Evolutionary conservation across 2,797 vertebrate species (phyloP), one percentile per base, ranked within the genome.

Genomic region (Pipistrellus kuhlii): DNA sequence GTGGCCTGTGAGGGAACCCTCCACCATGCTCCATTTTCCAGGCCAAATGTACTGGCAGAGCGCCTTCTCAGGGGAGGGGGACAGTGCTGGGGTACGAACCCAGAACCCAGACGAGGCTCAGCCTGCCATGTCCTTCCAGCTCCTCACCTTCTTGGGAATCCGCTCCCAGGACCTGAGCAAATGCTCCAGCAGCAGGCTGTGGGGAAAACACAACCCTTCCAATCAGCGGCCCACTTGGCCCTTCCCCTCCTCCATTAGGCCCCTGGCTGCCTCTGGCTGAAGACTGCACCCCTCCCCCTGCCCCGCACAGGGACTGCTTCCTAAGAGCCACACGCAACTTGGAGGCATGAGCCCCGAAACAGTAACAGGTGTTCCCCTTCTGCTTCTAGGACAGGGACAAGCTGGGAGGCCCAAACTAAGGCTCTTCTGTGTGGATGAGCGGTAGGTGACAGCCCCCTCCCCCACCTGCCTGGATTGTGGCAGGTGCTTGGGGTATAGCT

Each of bases 401-500:
- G 41, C 32, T 32, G 23, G 57, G n/a, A 78, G 68, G 51, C 14
- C 30, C 0, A 13, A 15, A 27, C 17, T 32, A 73, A 82, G 76
- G 59, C 51, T 64, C 73, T 55, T 84, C 18, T 66, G 51, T 48
- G 51, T 57, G 18, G 6, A 25, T 14, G 11, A 44, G 25, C 48
- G 77, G 64, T 5, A 3, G n/a, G 57, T 4, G 11, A 90, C 46
- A 64, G 66, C 25, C 64, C 11, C 0, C 6, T 2, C 95, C 90
- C 2, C 13, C 68, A 99, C 99, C 99, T 99, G 96, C 99, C 99
- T 99, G 97, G 99, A 99, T 97, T 99, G 99, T 4, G 99, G 95
- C 27, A 99, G 97, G 94, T 99, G 99, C 97, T 99, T 99, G 53
- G 98, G 99, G 96, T 99, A 99, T 20, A 99, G 99, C 97, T 99